A percentile compares a stretch with the other conserved stretches of the same genome.
Evolutionary conservation across 35 echinoderm and acorn worm genomes (phyloP).

Genomic region (Ophioderma brevispina): DNA sequence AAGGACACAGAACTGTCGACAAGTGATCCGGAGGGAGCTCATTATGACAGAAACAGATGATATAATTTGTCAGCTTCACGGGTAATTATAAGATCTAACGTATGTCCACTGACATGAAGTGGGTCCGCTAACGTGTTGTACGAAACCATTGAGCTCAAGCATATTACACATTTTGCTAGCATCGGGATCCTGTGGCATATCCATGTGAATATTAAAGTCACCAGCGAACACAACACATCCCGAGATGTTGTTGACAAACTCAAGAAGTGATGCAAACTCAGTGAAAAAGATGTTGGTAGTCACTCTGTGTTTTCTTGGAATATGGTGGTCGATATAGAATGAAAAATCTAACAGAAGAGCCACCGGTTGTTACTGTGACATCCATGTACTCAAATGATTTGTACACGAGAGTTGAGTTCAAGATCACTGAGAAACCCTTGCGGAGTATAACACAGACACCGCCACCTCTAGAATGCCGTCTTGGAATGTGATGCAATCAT

Average conservation of each 20-base stretch:
- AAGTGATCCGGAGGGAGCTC: conserved; percentile 65
- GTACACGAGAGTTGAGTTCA: conserved; percentile 9
- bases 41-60: conserved; percentile 10
- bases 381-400: conserved; percentile 59
- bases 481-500: background rate
- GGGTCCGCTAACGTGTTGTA: conserved; percentile 43
- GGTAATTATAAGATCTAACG: conserved; percentile 54
- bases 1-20: background rate
- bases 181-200: conserved; percentile 25
- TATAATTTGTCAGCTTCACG: conserved; percentile 33
- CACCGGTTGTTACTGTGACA: background rate
- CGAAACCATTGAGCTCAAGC: conserved; percentile 8
- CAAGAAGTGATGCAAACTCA: conserved; percentile 53
- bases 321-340: conserved; percentile 51
- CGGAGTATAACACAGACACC: conserved; percentile 53
- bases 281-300: conserved; percentile 38
- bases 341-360: conserved; percentile 19
- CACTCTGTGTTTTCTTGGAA: conserved; percentile 48
- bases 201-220: conserved; percentile 71
- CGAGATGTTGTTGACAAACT: conserved; percentile 27
- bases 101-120: conserved; percentile 48
- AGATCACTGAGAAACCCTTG: conserved; percentile 38
- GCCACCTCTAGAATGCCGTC: conserved; percentile 18
- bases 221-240: conserved; percentile 50
- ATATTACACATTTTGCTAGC: conserved; percentile 27